phyloP scores from a whole-genome alignment of 2,113 vertebrate genomes.

The Sinocyclocheilus anshuiensis region DNA sequence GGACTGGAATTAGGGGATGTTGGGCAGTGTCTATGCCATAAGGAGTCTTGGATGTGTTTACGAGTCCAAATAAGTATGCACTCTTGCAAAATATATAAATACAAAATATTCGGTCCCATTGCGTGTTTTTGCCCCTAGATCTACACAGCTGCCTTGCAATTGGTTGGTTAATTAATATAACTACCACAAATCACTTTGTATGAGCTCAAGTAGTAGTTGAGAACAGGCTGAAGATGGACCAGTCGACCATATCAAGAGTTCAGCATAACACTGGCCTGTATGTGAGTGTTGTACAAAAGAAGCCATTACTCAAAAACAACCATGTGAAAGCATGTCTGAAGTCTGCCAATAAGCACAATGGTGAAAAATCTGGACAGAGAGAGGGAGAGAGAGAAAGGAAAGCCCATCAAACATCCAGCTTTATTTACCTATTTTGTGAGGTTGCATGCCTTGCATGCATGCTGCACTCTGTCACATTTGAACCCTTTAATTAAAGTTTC shows the following conservation, averaged over 20 bases:
- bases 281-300: neutral
- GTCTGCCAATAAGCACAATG: neutral
- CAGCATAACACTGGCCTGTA: neutral
- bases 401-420: conserved; percentile 47
- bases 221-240: neutral
- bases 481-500: conserved; percentile 32
- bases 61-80: no score
- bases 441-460: conserved; percentile 32
- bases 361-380: conserved; percentile 26
- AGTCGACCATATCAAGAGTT: neutral
- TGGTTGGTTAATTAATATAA: neutral
- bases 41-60: no score
- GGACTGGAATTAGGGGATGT: neutral
- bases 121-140: no score
- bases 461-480: conserved; percentile 14
- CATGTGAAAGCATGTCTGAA: neutral
- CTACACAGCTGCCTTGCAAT: neutral
- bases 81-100: no score
- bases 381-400: conserved; percentile 34
- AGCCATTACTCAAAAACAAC: neutral
- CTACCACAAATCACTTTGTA: neutral
- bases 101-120: neutral
- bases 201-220: neutral
- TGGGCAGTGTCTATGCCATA: neutral
- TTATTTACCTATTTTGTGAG: conserved; percentile 46